Evolutionary conservation across 35 echinoderm and acorn worm species (phyloP).

Genomic region (Heliocidaris tuberculata): DNA sequence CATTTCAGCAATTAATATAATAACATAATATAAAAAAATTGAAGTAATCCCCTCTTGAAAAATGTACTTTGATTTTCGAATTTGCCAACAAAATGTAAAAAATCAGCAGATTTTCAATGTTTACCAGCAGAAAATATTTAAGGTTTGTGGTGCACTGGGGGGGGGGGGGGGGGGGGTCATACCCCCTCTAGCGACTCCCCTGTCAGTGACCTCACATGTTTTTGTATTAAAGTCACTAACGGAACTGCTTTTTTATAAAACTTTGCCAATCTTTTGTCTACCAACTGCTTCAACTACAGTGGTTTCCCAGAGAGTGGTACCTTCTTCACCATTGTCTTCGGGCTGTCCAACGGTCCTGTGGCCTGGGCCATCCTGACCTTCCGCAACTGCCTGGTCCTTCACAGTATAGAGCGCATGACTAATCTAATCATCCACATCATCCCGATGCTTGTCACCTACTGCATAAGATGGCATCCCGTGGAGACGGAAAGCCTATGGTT

Average conservation of each 20-base stretch:
- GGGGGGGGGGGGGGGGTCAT: too few relatives aligned
- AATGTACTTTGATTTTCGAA: neutral
- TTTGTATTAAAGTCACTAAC: neutral
- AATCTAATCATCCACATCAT: conserved; percentile 58
- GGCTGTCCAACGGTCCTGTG: conserved; percentile 55
- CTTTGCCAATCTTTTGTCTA: neutral
- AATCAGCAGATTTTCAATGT: neutral
- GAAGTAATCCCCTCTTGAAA: neutral
- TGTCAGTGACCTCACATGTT: neutral
- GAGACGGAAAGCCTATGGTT: neutral
- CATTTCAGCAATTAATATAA: neutral
- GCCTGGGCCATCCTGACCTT: conserved; percentile 44
- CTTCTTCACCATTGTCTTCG: conserved; percentile 48
- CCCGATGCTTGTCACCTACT: conserved; percentile 52
- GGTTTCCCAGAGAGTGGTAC: neutral
- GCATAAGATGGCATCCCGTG: conserved; percentile 52
- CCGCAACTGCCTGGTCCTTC: conserved; percentile 61
- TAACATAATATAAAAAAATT: too few relatives aligned
- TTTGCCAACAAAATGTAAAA: neutral
- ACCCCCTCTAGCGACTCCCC: neutral
- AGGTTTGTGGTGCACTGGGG: too few relatives aligned
- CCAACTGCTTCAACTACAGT: neutral
- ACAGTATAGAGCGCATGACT: conserved; percentile 66
- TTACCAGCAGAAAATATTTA: neutral
- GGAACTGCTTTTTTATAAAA: neutral